Base-by-base conservation (phyloP, 2,113 vertebrate genomes). In the Suricata suricatta region DNA sequence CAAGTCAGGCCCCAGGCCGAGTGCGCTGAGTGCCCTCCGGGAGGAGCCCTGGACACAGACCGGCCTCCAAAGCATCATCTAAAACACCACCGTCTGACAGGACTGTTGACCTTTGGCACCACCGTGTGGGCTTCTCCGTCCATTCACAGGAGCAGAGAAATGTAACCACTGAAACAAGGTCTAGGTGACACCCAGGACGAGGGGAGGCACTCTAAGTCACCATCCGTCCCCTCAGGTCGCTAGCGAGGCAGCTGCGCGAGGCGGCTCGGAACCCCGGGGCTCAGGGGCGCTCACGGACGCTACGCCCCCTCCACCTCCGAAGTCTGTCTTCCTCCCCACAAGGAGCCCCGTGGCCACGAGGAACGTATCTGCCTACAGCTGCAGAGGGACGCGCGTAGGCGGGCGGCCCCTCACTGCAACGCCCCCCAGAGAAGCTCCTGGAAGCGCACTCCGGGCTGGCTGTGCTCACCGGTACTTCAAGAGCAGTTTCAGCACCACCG, bases 401-500 rank as follows among this genome's bases (percentile, higher is more conserved):
- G 60, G 38, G 66, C 0, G 4, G 14, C 12, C 29, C 17, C 54
- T 21, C 52, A 7, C 14, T 16, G 3, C 12, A 50, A 80, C 7
- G 9, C n/a, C 14, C 35, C 47, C 17, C 60, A 57, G 38, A 71
- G 88, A 29, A 15, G 82, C 33, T 38, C 50, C 72, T 1, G 2
- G 10, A n/a, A 44, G 31, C 15, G 33, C 14, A 21, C 25, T 6
- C 50, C 29, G 13, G 1, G 31, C 5, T 7, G 9, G 5, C 19
- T 2, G 12, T 1, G 44, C 63, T 97, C 95, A 99, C 99, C 99
- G 99, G 98, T 99, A 99, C 95, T 99, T 99, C 64, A 99, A 95
- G 63, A 99, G 99, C 50, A 99, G 99, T 97, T 99, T 99, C 79
- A 99, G 99, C 83, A 99, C 98, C 11, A 99, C 99, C 0, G 99